Base-by-base conservation (phyloP, 2,888 invertebrate genomes). In the Mamestra brassicae region DNA sequence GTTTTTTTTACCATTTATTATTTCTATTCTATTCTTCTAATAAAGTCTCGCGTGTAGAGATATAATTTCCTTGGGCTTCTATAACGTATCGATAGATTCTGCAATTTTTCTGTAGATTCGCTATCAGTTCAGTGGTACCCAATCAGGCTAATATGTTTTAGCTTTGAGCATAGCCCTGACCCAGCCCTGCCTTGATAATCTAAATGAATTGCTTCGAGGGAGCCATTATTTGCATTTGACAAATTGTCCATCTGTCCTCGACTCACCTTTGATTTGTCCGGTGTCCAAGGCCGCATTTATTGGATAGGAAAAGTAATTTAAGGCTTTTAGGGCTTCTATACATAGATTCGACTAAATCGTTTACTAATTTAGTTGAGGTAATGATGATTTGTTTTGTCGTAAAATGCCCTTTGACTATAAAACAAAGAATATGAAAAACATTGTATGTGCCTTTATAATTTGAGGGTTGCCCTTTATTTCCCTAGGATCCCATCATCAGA, bases 181-280 rank as follows among this genome's bases (percentile, higher is more conserved):
- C 83, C 61, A 71, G 42, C 74, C 80, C 76, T 65, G 71, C 54
- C 67, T 76, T 69, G 47, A 57, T 87, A 80, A 86, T 85, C 77
- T 80, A 76, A 82, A 80, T 77, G 67, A 78, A 78, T 77, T 80
- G 81, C 76, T 82, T 72, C 50, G 71, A 75, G 84, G 79, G 65
- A 69, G 60, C 83, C 54, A 71, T 87, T 86, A 84, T 86, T 86
- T 81, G 70, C 57, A 65, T 81, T 85, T 87, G 86, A 75, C 71
- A 85, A 80, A 76, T 80, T 67, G 73, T 67, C 74, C 60, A 74
- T 74, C 50, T 78, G 78, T 71, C 84, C 76, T 75, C 69, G 70
- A 60, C 55, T 58, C 81, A 68, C 82, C 86, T 85, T 81, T 68
- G 72, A 72, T 80, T 60, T 68, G 63, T 61, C 42, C 80, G 47